phyloP scores from a whole-genome alignment of 1,140 invertebrate species.

The Eubasilissa regina region DNA sequence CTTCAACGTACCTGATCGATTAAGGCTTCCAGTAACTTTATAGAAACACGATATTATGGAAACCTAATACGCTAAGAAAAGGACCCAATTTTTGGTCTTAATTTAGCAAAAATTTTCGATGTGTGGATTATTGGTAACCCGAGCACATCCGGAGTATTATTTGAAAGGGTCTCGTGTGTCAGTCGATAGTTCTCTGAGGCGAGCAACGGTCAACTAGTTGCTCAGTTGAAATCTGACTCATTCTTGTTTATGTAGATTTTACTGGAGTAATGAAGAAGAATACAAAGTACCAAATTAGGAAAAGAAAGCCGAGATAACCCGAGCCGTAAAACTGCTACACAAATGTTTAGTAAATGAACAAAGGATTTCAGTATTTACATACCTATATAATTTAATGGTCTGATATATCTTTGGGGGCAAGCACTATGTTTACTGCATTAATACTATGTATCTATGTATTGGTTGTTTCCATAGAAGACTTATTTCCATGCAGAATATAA shows the following conservation, averaged over 20 bases:
- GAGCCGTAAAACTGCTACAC: not conserved
- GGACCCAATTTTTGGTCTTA: slow-evolving; percentile 1
- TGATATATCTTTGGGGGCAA: no score
- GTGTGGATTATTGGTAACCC: not conserved
- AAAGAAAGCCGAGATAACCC: not conserved
- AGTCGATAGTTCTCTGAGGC: not conserved
- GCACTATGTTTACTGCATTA: no score
- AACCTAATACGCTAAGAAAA: slow-evolving; percentile 16
- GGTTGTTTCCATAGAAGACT: no score
- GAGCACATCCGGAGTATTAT: slow-evolving; percentile 10
- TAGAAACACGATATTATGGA: slow-evolving; percentile 18
- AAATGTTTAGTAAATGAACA: no score
- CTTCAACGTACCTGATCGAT: slow-evolving; percentile 7
- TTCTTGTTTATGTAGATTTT: no score
- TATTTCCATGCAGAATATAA: no score
- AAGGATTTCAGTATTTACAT: no score
- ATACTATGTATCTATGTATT: no score
- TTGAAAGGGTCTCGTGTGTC: not conserved
- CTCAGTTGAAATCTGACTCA: no score
- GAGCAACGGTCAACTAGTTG: no score
- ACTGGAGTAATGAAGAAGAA: not conserved
- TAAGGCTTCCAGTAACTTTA: slow-evolving; percentile 27
- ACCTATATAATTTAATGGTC: no score
- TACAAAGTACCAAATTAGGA: not conserved
- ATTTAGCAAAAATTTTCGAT: not conserved